phyloP scores from a whole-genome alignment of 1,140 invertebrate species.

The Tigriopus japonicus region DNA sequence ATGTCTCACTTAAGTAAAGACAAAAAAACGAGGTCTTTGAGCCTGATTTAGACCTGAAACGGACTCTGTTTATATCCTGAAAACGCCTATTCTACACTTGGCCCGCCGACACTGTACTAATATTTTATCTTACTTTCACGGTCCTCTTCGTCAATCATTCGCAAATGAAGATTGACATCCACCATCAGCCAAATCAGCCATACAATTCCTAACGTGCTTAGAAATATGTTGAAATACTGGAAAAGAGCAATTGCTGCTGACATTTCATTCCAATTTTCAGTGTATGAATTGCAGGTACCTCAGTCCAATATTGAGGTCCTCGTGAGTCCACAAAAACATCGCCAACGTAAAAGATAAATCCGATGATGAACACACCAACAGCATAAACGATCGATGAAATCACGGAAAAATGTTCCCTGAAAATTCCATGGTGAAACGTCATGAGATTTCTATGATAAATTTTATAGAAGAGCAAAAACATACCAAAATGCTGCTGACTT shows the following conservation, averaged over 20 bases:
- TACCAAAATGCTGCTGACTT: no score
- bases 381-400: conserved; percentile 41
- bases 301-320: no score
- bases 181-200: conserved; percentile 38
- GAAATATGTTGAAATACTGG: conserved; percentile 38
- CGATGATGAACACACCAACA: conserved; percentile 41
- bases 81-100: no score
- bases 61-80: no score
- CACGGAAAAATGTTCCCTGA: conserved; percentile 35
- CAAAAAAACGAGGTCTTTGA: no score
- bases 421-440: conserved; percentile 18
- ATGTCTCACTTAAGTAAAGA: no score
- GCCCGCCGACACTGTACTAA: no score
- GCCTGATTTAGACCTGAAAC: no score
- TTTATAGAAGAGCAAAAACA: no score
- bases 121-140: background rate
- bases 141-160: conserved; percentile 22
- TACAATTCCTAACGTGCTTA: conserved; percentile 34
- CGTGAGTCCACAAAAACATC: conserved; percentile 30
- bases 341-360: conserved; percentile 38
- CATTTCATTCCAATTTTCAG: conserved; percentile 23
- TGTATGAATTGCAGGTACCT: no score
- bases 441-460: no score
- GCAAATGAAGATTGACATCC: conserved; percentile 38
- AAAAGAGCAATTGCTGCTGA: conserved; percentile 34